Evolutionary conservation across 2,888 invertebrate species (phyloP).

Genomic region (Oxystoma pomonae): DNA sequence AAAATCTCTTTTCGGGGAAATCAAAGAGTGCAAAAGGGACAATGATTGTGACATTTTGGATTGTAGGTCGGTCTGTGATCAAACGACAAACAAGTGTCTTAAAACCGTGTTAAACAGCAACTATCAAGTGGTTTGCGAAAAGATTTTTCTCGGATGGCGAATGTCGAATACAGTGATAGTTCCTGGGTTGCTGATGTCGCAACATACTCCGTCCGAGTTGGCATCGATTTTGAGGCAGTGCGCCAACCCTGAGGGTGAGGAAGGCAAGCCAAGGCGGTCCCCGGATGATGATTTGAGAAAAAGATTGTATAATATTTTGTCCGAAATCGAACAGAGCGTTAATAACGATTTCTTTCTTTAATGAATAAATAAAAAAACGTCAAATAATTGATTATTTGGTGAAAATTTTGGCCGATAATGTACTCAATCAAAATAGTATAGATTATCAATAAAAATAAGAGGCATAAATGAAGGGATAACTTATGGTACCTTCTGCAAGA

Average conservation of each 20-base stretch:
- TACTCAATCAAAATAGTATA: too few species aligned
- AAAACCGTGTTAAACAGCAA: conserved; percentile 59
- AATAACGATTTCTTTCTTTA: conserved; percentile 39
- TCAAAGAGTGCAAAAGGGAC: conserved; percentile 51
- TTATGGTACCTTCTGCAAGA: conserved; percentile 60
- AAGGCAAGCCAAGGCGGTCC: conserved; percentile 48
- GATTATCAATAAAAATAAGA: conserved; percentile 38
- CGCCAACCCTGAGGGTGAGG: conserved; percentile 53
- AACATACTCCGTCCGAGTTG: conserved; percentile 55
- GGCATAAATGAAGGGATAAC: conserved; percentile 56
- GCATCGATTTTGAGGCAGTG: conserved; percentile 57
- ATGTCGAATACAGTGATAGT: conserved; percentile 57
- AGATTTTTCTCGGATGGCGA: conserved; percentile 61
- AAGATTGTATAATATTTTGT: conserved; percentile 52
- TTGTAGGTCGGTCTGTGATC: conserved; percentile 60
- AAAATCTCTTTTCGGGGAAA: conserved; percentile 48
- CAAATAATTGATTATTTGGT: background rate
- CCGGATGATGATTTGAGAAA: conserved; percentile 50
- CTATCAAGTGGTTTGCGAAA: conserved; percentile 63
- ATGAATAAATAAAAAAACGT: conserved; percentile 17
- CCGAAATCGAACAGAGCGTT: conserved; percentile 48
- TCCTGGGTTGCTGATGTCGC: conserved; percentile 58
- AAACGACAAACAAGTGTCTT: conserved; percentile 51
- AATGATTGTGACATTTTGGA: conserved; percentile 66
- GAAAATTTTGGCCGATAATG: too few species aligned